phyloP scores from a whole-genome alignment of 2,888 invertebrate genomes.

The Drosophila nigritarsus region DNA sequence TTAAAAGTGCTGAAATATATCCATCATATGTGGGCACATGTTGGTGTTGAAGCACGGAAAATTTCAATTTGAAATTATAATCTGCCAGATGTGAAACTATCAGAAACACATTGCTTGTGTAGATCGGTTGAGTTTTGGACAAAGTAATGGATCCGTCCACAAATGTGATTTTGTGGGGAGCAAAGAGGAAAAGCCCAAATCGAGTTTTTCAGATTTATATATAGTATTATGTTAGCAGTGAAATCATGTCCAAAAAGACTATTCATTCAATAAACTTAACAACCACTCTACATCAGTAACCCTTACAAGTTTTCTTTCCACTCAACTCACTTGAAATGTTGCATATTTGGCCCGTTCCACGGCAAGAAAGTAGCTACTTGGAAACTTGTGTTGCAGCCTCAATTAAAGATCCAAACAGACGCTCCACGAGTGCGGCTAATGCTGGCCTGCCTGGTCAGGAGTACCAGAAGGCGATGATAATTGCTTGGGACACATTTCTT shows the following conservation, averaged over 20 bases:
- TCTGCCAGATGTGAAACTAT: conserved; percentile 9
- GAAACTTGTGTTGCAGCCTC: conserved; percentile 24
- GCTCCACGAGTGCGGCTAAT: conserved; percentile 3
- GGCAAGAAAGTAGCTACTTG: conserved; percentile 21
- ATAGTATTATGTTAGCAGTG: not conserved
- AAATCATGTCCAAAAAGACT: not conserved
- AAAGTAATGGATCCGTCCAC: not conserved
- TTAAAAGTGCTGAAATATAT: conserved; percentile 44
- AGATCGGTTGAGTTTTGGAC: too few relatives aligned
- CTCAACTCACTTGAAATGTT: conserved; percentile 6
- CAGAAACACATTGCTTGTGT: not conserved
- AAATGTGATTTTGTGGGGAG: not conserved
- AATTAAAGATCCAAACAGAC: conserved; percentile 27
- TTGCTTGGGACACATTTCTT: conserved; percentile 76
- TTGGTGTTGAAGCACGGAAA: not conserved
- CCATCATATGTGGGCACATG: conserved; percentile 35
- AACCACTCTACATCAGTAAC: not conserved
- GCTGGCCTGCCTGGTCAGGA: conserved; percentile 7
- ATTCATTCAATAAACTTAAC: not conserved
- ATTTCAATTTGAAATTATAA: not conserved
- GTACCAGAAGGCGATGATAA: conserved; percentile 51
- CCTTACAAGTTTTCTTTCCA: not conserved
- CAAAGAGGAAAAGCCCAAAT: too few relatives aligned
- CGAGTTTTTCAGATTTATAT: not conserved
- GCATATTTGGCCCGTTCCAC: conserved; percentile 15